Evolutionary conservation across 2,113 vertebrate genomes (phyloP).

Genomic region (Balaeniceps rex): DNA sequence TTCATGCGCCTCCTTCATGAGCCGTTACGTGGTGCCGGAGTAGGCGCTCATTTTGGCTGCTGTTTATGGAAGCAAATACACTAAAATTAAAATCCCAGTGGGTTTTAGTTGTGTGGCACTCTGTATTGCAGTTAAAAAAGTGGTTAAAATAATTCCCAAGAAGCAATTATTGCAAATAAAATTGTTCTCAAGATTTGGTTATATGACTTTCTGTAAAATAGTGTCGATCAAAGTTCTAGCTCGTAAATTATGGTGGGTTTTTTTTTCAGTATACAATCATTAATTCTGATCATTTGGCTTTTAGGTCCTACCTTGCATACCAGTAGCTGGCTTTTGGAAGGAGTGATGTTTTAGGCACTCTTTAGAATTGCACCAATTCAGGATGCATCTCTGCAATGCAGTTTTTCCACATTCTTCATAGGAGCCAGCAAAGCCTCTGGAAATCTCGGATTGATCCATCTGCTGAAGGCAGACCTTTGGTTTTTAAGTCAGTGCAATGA

Average conservation of each 20-base stretch:
- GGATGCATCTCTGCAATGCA: not conserved
- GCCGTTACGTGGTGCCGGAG: fast-evolving
- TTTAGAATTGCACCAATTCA: not conserved
- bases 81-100: not conserved
- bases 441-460: fast-evolving
- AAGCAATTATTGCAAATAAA: not conserved
- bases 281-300: not conserved
- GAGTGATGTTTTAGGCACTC: not conserved
- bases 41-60: not conserved
- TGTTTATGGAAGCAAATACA: not conserved
- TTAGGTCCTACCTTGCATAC: not conserved
- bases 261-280: not conserved
- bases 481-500: not conserved
- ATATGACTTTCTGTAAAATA: not conserved
- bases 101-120: not conserved
- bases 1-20: fast-evolving
- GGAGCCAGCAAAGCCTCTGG: not conserved
- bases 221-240: not conserved
- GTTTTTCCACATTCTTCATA: not conserved
- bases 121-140: not conserved
- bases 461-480: not conserved
- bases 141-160: not conserved
- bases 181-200: not conserved
- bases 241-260: not conserved
- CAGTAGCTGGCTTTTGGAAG: not conserved